phyloP scores from a whole-genome alignment of 2,797 vertebrate genomes.

The Leptatherina wallacei region DNA sequence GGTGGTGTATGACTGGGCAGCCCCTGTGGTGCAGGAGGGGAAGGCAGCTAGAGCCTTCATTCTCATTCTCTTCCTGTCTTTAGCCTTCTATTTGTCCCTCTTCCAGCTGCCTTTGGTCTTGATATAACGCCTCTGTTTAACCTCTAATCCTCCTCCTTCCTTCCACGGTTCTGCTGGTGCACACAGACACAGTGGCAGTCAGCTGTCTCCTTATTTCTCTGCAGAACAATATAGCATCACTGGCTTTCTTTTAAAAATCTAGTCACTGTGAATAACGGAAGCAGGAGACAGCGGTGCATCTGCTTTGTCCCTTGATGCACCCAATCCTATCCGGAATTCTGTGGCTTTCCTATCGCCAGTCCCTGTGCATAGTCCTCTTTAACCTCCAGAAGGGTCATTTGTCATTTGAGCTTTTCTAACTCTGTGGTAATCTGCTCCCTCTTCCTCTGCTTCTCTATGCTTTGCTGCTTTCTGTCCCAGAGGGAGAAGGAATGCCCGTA shows the following conservation, averaged over 20 bases:
- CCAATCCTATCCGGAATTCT: slow-evolving; percentile 62
- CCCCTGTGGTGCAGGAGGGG: slow-evolving; percentile 78
- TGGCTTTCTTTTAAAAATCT: slow-evolving; percentile 43
- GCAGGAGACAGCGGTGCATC: slow-evolving; percentile 46
- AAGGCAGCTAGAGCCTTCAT: slow-evolving; percentile 78
- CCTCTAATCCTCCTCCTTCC: slow-evolving; percentile 63
- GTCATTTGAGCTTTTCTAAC: slow-evolving; percentile 66
- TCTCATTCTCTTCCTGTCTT: slow-evolving; percentile 56
- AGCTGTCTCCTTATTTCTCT: slow-evolving; percentile 54
- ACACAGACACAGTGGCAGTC: slow-evolving; percentile 53
- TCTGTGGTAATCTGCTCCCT: slow-evolving; percentile 85
- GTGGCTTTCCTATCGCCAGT: slow-evolving; percentile 56
- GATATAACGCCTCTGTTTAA: slow-evolving; percentile 69
- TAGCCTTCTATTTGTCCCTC: slow-evolving; percentile 64
- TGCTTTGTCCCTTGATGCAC: slow-evolving; percentile 46
- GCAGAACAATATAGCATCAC: slow-evolving; percentile 45
- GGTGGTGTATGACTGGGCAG: slow-evolving; percentile 78
- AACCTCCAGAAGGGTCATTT: slow-evolving; percentile 47
- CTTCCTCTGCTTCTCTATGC: slow-evolving; percentile 87
- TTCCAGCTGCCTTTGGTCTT: slow-evolving; percentile 66
- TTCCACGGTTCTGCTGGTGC: slow-evolving; percentile 39
- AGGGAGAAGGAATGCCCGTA: slow-evolving; percentile 99
- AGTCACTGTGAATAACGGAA: slow-evolving; percentile 35
- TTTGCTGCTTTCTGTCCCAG: slow-evolving; percentile 94
- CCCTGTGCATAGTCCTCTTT: slow-evolving; percentile 52